Conservation (phyloP, 2,797 vertebrate genomes). For the Hoplostethus atlanticus region DNA sequence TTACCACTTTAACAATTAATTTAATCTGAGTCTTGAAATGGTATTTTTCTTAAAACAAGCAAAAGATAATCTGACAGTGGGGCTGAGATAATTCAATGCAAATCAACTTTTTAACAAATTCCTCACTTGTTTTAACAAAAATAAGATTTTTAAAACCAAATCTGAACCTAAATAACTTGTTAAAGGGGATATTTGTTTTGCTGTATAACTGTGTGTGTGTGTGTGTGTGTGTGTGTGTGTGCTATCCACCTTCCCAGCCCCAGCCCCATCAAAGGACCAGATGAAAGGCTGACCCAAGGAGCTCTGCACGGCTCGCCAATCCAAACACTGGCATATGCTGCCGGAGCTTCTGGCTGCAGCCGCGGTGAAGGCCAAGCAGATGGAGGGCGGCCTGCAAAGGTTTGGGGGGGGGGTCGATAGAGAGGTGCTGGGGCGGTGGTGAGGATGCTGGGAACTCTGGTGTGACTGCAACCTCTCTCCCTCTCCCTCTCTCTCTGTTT, state of each 20-base stretch:
- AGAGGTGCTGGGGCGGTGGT: slow-evolving; percentile 7
- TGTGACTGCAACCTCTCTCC: slow-evolving; percentile 32
- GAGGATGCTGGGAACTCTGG: slow-evolving; percentile 28
- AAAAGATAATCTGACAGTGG: too few relatives aligned
- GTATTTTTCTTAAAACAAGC: too few relatives aligned
- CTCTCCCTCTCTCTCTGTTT: slow-evolving; percentile 66
- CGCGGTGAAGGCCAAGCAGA: slow-evolving; percentile 81
- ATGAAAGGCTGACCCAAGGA: slow-evolving; percentile 72
- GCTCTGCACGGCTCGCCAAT: slow-evolving; percentile 40
- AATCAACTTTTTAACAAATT: background rate
- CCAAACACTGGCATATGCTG: slow-evolving; percentile 73
- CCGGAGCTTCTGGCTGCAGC: slow-evolving; percentile 56
- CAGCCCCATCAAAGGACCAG: slow-evolving; percentile 71
- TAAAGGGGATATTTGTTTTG: background rate
- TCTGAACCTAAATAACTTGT: background rate
- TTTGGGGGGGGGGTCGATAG: background rate
- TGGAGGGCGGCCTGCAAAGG: slow-evolving; percentile 71
- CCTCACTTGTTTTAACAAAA: background rate
- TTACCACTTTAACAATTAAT: too few relatives aligned
- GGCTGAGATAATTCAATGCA: too few relatives aligned
- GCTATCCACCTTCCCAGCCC: slow-evolving; percentile 21
- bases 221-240: slow-evolving; percentile 5
- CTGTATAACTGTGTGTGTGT: background rate
- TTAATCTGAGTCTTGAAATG: too few relatives aligned
- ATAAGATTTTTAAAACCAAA: too few relatives aligned